These are phyloP conservation scores for Helicoverpa assulta DNA, from an alignment of 2,888 invertebrate genomes.

Conservation along the genomic window DNA sequence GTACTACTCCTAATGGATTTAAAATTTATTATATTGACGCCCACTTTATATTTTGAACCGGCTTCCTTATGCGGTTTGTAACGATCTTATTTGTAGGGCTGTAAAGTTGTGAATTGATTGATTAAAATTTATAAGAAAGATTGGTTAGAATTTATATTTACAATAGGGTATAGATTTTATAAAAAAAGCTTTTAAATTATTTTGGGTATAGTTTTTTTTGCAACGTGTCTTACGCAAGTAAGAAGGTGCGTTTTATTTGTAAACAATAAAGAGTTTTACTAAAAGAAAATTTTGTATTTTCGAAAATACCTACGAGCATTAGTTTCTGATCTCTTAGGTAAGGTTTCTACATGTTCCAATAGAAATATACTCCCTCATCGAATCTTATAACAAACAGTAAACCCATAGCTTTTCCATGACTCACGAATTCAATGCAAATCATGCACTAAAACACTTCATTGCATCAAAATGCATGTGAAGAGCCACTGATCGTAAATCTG, in stretches of 20 bases:
- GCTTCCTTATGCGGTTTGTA: not conserved
- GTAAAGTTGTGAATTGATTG: slow-evolving; percentile 29
- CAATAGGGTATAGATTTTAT: slow-evolving; percentile 34
- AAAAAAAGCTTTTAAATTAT: slow-evolving; percentile 19
- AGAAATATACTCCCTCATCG: not conserved
- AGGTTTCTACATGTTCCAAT: no score
- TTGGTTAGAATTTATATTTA: slow-evolving; percentile 45
- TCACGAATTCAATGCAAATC: slow-evolving; percentile 38
- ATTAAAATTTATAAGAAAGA: not conserved
- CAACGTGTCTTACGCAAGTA: not conserved
- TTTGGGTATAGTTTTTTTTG: not conserved
- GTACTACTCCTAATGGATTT: slow-evolving; percentile 89
- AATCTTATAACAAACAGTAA: not conserved
- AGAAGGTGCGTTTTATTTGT: not conserved
- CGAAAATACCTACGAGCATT: no score
- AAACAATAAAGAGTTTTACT: no score
- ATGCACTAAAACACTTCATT: slow-evolving; percentile 57
- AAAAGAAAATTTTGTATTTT: no score
- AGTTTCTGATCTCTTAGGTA: no score
- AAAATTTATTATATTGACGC: slow-evolving; percentile 87
- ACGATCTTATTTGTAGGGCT: slow-evolving; percentile 27
- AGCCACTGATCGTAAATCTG: slow-evolving; percentile 67
- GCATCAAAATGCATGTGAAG: slow-evolving; percentile 61
- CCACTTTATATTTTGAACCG: slow-evolving; percentile 74
- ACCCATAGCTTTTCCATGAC: slow-evolving; percentile 15